Evolutionary conservation across 2,888 invertebrate genomes (phyloP).

Genomic region (Koerneria pararmatus): DNA sequence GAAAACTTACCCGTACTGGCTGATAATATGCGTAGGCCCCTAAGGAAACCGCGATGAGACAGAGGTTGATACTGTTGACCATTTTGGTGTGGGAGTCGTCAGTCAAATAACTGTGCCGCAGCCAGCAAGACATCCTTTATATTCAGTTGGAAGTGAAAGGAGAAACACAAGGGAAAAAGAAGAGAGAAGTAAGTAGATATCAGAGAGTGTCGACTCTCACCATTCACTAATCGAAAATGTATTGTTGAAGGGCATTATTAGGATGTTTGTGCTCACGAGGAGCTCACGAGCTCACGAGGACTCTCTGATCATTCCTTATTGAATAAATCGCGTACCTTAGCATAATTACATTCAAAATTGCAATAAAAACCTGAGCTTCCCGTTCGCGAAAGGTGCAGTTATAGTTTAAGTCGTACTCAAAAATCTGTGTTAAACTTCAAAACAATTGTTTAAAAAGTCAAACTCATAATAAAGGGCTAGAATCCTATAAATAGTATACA

Average conservation of each 20-base stretch:
- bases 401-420: neutral
- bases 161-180: neutral
- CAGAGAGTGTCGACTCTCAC: too few relatives aligned
- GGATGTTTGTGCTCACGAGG: neutral
- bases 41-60: constrained; percentile 45
- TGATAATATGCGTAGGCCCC: constrained; percentile 52
- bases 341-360: too few relatives aligned
- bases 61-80: constrained; percentile 47
- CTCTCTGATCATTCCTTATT: too few relatives aligned
- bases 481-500: neutral
- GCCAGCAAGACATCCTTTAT: constrained; percentile 53
- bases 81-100: constrained; percentile 45
- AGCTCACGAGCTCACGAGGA: too few relatives aligned
- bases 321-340: too few relatives aligned
- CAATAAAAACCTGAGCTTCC: too few relatives aligned
- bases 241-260: too few relatives aligned
- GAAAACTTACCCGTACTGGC: constrained; percentile 45
- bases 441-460: too few relatives aligned
- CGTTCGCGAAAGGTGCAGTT: too few relatives aligned
- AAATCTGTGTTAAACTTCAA: neutral
- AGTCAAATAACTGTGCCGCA: constrained; percentile 50
- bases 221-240: too few relatives aligned
- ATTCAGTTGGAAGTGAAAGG: too few relatives aligned
- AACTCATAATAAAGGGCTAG: too few relatives aligned
- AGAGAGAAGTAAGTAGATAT: neutral